Evolutionary conservation across 2,888 invertebrate genomes (phyloP).

Genomic region (Malthinus seriepunctatus): DNA sequence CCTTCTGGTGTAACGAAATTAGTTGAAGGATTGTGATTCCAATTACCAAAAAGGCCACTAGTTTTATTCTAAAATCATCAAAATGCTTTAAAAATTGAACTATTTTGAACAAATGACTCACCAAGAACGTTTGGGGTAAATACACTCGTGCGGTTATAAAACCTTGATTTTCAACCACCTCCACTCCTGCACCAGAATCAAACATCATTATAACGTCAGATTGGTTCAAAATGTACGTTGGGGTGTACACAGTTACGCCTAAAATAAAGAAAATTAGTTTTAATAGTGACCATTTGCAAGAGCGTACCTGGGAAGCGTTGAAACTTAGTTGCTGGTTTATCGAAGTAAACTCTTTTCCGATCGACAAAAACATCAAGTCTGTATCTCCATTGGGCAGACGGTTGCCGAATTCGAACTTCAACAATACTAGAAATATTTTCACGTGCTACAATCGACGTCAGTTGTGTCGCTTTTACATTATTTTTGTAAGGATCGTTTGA

Average conservation of each 20-base stretch:
- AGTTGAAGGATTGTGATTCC: constrained; percentile 81
- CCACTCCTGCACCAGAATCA: constrained; percentile 90
- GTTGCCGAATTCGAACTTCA: constrained; percentile 84
- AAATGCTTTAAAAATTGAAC: too few relatives aligned
- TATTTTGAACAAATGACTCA: constrained; percentile 57
- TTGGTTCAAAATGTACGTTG: constrained; percentile 87
- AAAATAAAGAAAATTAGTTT: constrained; percentile 27
- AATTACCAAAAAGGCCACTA: constrained; percentile 85
- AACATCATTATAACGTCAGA: constrained; percentile 95
- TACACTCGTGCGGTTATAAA: constrained; percentile 84
- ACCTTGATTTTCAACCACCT: constrained; percentile 87
- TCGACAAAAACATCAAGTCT: constrained; percentile 90
- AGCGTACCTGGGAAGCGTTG: constrained; percentile 84
- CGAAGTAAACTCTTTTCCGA: constrained; percentile 83
- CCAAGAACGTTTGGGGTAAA: constrained; percentile 86
- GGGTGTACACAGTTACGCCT: constrained; percentile 89
- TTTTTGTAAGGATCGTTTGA: constrained; percentile 70
- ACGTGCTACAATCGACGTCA: constrained; percentile 80
- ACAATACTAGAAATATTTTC: constrained; percentile 85
- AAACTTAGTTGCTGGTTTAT: constrained; percentile 81
- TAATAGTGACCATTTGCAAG: not conserved
- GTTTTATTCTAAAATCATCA: constrained; percentile 87
- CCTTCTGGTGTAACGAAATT: constrained; percentile 82
- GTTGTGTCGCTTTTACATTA: constrained; percentile 75
- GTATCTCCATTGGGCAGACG: constrained; percentile 88